A percentile compares a stretch with the other conserved stretches of the same genome.
Conservation (phyloP, 2,888 invertebrate genomes). For the Apeira syringaria region DNA sequence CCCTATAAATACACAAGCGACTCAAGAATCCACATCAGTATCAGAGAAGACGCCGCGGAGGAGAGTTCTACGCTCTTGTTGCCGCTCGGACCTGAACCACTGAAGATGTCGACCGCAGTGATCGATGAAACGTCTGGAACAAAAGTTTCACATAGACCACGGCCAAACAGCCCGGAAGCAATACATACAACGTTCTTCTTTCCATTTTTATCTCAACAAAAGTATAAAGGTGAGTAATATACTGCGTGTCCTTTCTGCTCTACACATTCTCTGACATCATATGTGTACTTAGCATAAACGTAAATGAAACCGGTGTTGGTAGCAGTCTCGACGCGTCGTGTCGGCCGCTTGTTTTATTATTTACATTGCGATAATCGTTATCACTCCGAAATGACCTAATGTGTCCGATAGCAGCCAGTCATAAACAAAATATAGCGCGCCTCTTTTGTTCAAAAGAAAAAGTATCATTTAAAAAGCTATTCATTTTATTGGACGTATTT, state of each 20-base stretch:
- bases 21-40: no score
- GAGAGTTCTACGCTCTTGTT: no score
- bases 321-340: conserved; percentile 19
- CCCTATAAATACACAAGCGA: no score
- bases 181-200: no score
- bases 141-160: no score
- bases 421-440: conserved; percentile 1
- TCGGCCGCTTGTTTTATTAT: conserved; percentile 36
- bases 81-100: no score
- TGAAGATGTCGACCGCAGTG: no score
- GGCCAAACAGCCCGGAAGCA: no score
- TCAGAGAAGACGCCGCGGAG: no score
- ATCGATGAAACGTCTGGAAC: no score
- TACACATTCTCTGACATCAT: conserved; percentile 49
- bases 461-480: background rate
- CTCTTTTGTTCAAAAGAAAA: background rate
- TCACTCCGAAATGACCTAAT: conserved; percentile 39
- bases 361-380: conserved; percentile 44
- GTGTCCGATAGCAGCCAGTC: conserved; percentile 10
- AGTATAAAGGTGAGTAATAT: no score
- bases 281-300: conserved; percentile 53
- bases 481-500: background rate
- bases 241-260: conserved; percentile 2
- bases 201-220: no score
- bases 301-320: conserved; percentile 41